phyloP scores from a whole-genome alignment of 1,140 invertebrate genomes.

The Coenobita brevimanus region DNA sequence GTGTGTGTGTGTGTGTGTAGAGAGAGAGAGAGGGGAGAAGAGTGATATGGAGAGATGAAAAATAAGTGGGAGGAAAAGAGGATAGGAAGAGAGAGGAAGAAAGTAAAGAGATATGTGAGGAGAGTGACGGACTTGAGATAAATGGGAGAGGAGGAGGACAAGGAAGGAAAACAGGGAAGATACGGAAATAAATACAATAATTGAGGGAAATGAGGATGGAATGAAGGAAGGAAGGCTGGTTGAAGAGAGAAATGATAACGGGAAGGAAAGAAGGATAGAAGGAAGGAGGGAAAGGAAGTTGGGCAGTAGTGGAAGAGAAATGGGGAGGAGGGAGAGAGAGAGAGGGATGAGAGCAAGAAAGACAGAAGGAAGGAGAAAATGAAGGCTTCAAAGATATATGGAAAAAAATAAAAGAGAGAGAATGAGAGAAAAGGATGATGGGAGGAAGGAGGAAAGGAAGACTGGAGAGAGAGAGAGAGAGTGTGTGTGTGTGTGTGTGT shows the following conservation, averaged over 20 bases:
- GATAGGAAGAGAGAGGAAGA: not conserved
- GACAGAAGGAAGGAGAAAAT: not conserved
- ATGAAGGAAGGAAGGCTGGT: no score
- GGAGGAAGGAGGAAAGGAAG: constrained; percentile 10
- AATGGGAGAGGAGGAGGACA: no score
- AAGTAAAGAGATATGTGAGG: no score
- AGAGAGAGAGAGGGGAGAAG: not conserved
- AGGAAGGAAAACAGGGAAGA: no score
- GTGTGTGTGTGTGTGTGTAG: not conserved
- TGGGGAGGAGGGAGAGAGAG: not conserved
- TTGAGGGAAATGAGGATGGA: no score
- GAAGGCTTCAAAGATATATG: not conserved
- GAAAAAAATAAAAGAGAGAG: not conserved
- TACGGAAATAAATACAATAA: no score
- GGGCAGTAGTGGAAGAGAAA: not conserved
- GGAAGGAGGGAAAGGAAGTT: no score
- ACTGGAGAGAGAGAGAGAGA: not conserved
- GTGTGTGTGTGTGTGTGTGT: no score
- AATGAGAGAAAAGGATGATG: constrained; percentile 1
- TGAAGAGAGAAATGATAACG: no score
- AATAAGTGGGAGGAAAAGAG: not conserved
- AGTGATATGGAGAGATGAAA: not conserved
- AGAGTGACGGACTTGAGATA: no score
- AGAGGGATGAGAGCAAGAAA: not conserved
- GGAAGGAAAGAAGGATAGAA: no score